These are phyloP conservation scores for Echinops telfairi DNA, from an alignment of 2,113 vertebrate species.

Conservation along the genomic window DNA sequence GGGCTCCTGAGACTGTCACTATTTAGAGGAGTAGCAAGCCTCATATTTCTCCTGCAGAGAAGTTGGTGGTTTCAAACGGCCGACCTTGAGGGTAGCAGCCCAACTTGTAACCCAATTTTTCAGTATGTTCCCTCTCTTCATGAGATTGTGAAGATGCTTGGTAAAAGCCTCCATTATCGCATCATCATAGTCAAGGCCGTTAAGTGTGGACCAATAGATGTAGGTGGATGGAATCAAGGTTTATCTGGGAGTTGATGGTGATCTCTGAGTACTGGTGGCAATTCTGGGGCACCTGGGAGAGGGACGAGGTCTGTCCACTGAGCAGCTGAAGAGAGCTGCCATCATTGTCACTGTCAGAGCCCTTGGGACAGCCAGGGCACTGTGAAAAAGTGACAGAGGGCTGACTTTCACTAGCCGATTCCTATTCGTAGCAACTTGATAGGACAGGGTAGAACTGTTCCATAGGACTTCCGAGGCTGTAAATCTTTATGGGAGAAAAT, in stretches of 20 bases:
- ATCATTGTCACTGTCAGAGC: background rate
- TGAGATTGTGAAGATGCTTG: background rate
- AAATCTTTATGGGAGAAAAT: background rate
- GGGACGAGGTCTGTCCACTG: background rate
- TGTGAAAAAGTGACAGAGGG: background rate
- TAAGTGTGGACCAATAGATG: background rate
- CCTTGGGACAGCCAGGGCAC: background rate
- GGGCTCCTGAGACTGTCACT: no score
- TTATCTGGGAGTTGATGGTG: background rate
- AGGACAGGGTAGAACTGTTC: no score
- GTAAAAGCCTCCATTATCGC: background rate
- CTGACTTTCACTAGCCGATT: background rate
- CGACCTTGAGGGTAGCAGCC: no score
- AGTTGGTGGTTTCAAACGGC: no score
- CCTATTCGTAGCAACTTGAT: background rate
- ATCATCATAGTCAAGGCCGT: background rate
- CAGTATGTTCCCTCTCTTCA: background rate
- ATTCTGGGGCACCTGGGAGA: background rate
- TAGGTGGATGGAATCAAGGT: background rate
- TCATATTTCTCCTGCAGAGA: no score
- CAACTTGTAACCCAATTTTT: background rate
- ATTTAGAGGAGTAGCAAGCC: no score
- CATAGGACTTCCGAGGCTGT: background rate
- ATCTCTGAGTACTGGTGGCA: background rate
- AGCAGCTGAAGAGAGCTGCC: background rate